Evolutionary conservation across 2,888 invertebrate species (phyloP).

Genomic region (Lepidocyrtinus sp.): DNA sequence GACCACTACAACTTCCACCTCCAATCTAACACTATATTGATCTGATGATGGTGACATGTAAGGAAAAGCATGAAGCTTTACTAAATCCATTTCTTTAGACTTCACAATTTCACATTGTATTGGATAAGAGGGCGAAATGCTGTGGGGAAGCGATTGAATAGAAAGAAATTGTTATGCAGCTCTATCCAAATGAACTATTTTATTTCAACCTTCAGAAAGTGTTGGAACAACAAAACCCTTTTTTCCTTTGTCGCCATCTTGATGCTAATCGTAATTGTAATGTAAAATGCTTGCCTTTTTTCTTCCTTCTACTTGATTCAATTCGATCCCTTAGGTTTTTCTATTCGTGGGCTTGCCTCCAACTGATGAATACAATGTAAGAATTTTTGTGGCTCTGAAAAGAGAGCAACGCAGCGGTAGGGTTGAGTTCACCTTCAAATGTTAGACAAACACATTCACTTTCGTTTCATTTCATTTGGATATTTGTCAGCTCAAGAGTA

Average conservation of each 20-base stretch:
- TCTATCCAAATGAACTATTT: slow-evolving; percentile 14
- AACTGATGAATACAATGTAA: background rate
- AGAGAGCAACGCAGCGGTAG: slow-evolving; percentile 12
- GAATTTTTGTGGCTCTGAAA: background rate
- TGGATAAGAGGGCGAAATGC: too few species aligned
- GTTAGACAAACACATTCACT: slow-evolving; percentile 5
- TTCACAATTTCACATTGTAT: too few species aligned
- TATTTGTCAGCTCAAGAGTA: background rate
- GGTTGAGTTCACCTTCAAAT: background rate
- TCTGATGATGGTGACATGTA: too few species aligned
- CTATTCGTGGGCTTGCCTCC: background rate
- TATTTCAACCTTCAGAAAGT: slow-evolving; percentile 5
- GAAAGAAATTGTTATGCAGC: too few species aligned
- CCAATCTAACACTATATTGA: too few species aligned
- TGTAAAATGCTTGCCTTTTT: slow-evolving; percentile 1
- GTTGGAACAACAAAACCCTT: background rate
- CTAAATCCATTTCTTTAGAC: too few species aligned
- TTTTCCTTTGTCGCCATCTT: slow-evolving; percentile 13
- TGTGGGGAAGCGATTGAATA: too few species aligned
- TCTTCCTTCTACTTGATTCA: background rate
- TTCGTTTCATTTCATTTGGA: slow-evolving; percentile 1
- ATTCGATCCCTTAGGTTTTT: slow-evolving; percentile 2
- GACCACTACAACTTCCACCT: too few species aligned
- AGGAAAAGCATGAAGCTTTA: too few species aligned
- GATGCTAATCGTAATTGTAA: background rate